A percentile compares a stretch with the other conserved stretches of the same genome.
Evolutionary conservation across 1,140 invertebrate species (phyloP).

Genomic region (Branchinecta lynchi): DNA sequence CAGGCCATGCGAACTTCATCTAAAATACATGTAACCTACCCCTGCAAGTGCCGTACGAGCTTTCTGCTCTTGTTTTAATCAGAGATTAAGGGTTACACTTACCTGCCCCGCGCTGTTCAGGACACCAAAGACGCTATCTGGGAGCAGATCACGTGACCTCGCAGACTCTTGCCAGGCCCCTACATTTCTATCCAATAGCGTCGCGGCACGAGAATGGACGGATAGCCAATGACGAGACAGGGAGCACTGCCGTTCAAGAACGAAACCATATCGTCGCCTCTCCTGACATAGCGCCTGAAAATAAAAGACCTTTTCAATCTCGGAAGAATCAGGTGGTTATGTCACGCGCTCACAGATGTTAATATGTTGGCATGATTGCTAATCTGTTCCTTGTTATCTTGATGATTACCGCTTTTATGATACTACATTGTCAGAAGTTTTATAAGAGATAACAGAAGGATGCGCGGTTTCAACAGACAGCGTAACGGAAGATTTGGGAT

Average conservation of each 20-base stretch:
- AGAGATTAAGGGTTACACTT: too few species aligned
- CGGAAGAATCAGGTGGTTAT: not conserved
- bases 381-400: not conserved
- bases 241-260: conserved; percentile 75
- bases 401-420: conserved; percentile 19
- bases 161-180: conserved; percentile 78
- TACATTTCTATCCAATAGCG: conserved; percentile 56
- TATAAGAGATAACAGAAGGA: too few species aligned
- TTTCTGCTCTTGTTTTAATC: too few species aligned
- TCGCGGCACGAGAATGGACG: conserved; percentile 60
- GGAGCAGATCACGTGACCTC: conserved; percentile 62
- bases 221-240: conserved; percentile 79
- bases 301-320: conserved; percentile 21
- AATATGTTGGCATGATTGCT: too few species aligned
- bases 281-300: conserved; percentile 82
- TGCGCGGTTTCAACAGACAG: too few species aligned
- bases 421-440: too few species aligned
- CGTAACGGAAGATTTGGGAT: too few species aligned
- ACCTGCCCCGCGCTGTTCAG: too few species aligned
- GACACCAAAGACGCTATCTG: conserved; percentile 35
- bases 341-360: too few species aligned
- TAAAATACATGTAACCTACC: too few species aligned
- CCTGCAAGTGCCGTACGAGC: too few species aligned
- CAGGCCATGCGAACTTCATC: too few species aligned
- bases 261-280: conserved; percentile 76